These are phyloP conservation scores for Poecilia wingei DNA, from an alignment of 2,797 vertebrate species.

Conservation along the genomic window DNA sequence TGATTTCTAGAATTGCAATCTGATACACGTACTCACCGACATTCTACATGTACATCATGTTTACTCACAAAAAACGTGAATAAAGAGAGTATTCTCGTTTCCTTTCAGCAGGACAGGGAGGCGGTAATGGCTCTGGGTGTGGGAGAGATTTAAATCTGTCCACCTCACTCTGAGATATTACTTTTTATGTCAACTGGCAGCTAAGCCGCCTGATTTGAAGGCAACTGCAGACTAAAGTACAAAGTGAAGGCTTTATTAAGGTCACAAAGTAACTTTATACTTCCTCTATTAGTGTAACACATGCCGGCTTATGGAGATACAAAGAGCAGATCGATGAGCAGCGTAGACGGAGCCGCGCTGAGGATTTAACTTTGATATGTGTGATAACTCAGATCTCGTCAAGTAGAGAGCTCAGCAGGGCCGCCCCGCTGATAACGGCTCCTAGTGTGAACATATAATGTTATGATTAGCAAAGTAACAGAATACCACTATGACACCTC, in stretches of 20 bases:
- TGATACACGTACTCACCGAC: background rate
- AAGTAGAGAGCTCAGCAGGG: slow-evolving; percentile 19
- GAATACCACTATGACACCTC: background rate
- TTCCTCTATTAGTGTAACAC: slow-evolving; percentile 68
- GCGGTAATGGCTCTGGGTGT: slow-evolving; percentile 5
- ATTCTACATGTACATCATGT: background rate
- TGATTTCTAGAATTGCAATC: background rate
- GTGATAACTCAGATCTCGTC: slow-evolving; percentile 63
- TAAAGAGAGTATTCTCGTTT: too few species aligned
- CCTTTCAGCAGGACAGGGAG: background rate
- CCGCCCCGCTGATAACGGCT: slow-evolving; percentile 39
- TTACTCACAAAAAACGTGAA: too few species aligned
- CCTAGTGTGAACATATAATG: slow-evolving; percentile 37
- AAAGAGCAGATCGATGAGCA: slow-evolving; percentile 73
- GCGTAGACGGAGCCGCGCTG: slow-evolving; percentile 44
- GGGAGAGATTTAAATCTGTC: slow-evolving; percentile 39
- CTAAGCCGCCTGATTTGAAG: slow-evolving; percentile 53
- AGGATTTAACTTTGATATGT: slow-evolving; percentile 63
- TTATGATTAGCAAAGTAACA: slow-evolving; percentile 35
- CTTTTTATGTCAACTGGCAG: slow-evolving; percentile 38
- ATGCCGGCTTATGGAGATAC: slow-evolving; percentile 73
- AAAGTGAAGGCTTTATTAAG: slow-evolving; percentile 76
- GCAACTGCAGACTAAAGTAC: slow-evolving; percentile 40
- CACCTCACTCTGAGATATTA: slow-evolving; percentile 30
- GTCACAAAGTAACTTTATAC: slow-evolving; percentile 79